Conservation (phyloP, 2,113 vertebrate species). For the Varanus komodoensis region DNA sequence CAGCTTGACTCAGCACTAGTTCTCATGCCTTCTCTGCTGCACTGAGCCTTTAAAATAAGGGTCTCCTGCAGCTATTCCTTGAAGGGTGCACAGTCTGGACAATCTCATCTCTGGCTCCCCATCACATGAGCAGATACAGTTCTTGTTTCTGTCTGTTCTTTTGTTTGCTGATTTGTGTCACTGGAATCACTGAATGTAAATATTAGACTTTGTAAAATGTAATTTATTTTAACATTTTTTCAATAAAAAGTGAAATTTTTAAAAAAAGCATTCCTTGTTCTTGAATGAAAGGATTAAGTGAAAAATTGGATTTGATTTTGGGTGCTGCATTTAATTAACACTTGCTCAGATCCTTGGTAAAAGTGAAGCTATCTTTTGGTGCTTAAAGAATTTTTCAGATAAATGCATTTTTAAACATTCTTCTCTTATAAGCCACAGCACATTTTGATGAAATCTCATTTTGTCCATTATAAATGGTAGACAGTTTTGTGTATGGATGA, state of each 20-base stretch:
- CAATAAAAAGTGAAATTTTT: slow-evolving; percentile 75
- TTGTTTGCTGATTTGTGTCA: slow-evolving; percentile 65
- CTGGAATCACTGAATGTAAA: slow-evolving; percentile 79
- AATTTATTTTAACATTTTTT: slow-evolving; percentile 85
- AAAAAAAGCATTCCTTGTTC: slow-evolving; percentile 40
- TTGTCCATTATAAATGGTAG: not conserved
- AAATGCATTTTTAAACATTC: not conserved
- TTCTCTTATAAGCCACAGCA: not conserved
- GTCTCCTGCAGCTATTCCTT: slow-evolving; percentile 43
- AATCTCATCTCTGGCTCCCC: slow-evolving; percentile 50
- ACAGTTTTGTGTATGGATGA: no score
- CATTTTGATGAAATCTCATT: not conserved
- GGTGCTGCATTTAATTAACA: not conserved
- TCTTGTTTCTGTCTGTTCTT: slow-evolving; percentile 42
- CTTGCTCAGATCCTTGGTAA: not conserved
- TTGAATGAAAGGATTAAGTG: not conserved
- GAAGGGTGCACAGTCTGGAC: slow-evolving; percentile 53
- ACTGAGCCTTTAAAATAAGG: slow-evolving; percentile 44
- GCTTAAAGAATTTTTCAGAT: not conserved
- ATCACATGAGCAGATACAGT: slow-evolving; percentile 39
- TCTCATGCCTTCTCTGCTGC: slow-evolving; percentile 58
- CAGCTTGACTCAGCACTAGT: slow-evolving; percentile 30
- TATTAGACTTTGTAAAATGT: slow-evolving; percentile 76
- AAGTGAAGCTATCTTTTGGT: not conserved
- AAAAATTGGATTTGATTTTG: not conserved